These are phyloP conservation scores for Strix occidentalis DNA, from an alignment of 2,797 vertebrate genomes.

Conservation along the genomic window DNA sequence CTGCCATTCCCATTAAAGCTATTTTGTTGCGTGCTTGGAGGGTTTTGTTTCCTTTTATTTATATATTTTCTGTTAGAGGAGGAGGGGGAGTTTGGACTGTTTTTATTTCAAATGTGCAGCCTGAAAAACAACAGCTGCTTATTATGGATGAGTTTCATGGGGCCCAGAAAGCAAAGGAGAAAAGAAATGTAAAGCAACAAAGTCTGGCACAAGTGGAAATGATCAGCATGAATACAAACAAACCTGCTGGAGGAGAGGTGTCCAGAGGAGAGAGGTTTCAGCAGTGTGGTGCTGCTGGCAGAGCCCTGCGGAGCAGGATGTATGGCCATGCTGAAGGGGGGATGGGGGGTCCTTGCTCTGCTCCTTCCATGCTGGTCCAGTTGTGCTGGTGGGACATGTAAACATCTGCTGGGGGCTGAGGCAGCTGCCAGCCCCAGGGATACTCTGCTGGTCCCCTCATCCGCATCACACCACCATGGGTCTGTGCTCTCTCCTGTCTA, in stretches of 20 bases:
- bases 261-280: neutral
- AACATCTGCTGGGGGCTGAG: neutral
- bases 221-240: neutral
- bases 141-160: neutral
- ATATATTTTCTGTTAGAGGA: neutral
- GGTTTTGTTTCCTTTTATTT: neutral
- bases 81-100: neutral
- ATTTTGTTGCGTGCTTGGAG: neutral
- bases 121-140: neutral
- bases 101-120: neutral
- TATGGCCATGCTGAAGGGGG: neutral
- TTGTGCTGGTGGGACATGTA: neutral
- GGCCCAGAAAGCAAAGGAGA: neutral
- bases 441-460: neutral
- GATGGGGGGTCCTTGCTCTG: neutral
- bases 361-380: neutral
- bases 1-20: neutral
- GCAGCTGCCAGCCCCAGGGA: neutral
- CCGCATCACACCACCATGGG: neutral
- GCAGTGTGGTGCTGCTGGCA: neutral
- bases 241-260: neutral
- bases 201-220: neutral
- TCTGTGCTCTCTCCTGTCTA: neutral
- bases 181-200: neutral
- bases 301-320: fast-evolving